Percentiles rank a stretch among this genome's conserved stretches.
Conservation (phyloP, 2,888 invertebrate genomes). For the Thumatha senex region DNA sequence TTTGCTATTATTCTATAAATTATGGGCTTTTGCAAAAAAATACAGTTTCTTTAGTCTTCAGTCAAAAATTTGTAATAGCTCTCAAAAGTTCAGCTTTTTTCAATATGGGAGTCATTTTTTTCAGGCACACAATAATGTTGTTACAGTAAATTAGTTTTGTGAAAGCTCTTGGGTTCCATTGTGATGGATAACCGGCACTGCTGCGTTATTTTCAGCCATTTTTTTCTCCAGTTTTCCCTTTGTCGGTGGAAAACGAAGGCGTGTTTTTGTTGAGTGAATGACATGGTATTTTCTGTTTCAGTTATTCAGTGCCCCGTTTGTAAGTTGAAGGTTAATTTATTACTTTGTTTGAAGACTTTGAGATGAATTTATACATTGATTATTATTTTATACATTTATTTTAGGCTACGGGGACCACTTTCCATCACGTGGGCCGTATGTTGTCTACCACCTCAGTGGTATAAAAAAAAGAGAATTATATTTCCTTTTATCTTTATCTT, state of each 20-base stretch:
- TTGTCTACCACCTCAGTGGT: too few relatives aligned
- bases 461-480: too few relatives aligned
- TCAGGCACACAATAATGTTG: slow-evolving; percentile 33
- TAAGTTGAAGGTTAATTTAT: neutral
- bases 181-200: slow-evolving; percentile 39
- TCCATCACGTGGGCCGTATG: too few relatives aligned
- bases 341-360: neutral
- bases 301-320: neutral
- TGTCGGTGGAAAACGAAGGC: slow-evolving; percentile 15
- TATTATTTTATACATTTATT: too few relatives aligned
- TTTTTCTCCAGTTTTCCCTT: slow-evolving; percentile 10
- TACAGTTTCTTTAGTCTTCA: too few relatives aligned
- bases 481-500: too few relatives aligned
- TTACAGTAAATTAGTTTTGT: slow-evolving; percentile 42
- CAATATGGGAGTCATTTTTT: slow-evolving; percentile 26
- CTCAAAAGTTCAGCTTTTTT: neutral
- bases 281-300: slow-evolving; percentile 13
- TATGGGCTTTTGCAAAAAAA: too few relatives aligned
- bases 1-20: too few relatives aligned
- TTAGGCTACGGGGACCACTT: too few relatives aligned
- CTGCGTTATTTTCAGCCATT: slow-evolving; percentile 21
- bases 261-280: slow-evolving; percentile 19
- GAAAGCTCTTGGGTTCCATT: slow-evolving; percentile 31
- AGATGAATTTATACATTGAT: too few relatives aligned
- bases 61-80: too few relatives aligned